A percentile compares a stretch with the other conserved stretches of the same genome.
Conservation (phyloP, 2,113 vertebrate species). For the Notarius quadriscutis region DNA sequence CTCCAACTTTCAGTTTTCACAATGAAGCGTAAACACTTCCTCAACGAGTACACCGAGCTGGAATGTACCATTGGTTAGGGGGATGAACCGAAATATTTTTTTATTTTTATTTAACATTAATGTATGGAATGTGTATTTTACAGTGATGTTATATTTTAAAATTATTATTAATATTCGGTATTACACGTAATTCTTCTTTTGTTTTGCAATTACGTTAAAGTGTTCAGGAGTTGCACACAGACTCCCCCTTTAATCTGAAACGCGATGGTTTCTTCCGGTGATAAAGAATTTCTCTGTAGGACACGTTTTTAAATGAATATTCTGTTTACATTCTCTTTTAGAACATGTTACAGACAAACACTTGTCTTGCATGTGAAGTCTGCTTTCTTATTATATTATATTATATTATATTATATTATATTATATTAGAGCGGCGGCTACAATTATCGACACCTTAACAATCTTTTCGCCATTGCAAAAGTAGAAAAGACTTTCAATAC, state of each 20-base stretch:
- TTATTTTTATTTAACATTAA: neutral
- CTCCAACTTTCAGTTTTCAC: neutral
- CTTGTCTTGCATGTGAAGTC: neutral
- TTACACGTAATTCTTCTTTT: too few species aligned
- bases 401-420: too few species aligned
- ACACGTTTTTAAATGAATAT: neutral
- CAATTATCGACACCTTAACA: too few species aligned
- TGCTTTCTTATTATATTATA: neutral
- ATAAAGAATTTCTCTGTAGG: slow-evolving; percentile 19
- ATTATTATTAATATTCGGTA: too few species aligned
- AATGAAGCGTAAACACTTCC: neutral
- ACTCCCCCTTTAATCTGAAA: neutral
- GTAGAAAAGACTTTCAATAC: too few species aligned
- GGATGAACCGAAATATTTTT: neutral
- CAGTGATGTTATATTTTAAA: too few species aligned
- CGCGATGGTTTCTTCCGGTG: neutral
- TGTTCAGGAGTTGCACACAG: too few species aligned
- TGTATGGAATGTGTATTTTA: neutral
- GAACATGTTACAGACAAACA: neutral
- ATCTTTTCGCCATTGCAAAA: too few species aligned
- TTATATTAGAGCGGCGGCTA: too few species aligned
- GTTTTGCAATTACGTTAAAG: neutral
- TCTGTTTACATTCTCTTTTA: neutral
- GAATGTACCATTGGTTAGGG: slow-evolving; percentile 38
- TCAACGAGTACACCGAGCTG: neutral